Conservation (phyloP, 2,888 invertebrate genomes). For the Pseudeuparius sepicola region DNA sequence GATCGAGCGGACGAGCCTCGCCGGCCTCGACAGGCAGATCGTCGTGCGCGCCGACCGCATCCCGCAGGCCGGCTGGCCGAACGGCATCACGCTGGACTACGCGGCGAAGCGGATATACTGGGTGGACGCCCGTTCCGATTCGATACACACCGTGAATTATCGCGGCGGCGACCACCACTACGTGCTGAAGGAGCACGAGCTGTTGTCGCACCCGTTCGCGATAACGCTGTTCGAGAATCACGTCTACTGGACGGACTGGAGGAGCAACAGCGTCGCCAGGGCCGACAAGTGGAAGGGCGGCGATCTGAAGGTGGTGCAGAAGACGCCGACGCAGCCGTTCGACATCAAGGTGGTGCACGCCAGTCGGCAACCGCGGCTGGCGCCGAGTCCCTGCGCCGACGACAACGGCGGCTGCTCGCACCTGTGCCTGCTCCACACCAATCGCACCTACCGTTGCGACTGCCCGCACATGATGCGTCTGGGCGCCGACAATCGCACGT, state of each 20-base stretch:
- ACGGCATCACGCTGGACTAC: constrained; percentile 74
- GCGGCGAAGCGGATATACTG: constrained; percentile 60
- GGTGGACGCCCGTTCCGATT: constrained; percentile 81
- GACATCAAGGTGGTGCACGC: constrained; percentile 78
- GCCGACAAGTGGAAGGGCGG: constrained; percentile 83
- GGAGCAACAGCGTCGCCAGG: constrained; percentile 72
- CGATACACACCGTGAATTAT: constrained; percentile 76
- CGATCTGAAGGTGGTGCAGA: constrained; percentile 67
- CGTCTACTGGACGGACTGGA: constrained; percentile 94
- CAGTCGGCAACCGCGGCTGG: constrained; percentile 57
- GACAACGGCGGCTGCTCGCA: constrained; percentile 73
- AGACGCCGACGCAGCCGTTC: constrained; percentile 81
- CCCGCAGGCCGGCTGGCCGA: constrained; percentile 69
- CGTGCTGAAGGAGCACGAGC: constrained; percentile 58
- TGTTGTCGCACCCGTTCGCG: constrained; percentile 81
- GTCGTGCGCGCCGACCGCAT: constrained; percentile 38
- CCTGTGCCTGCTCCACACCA: constrained; percentile 63
- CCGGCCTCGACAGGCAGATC: constrained; percentile 57
- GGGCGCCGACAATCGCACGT: constrained; percentile 52
- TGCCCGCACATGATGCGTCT: constrained; percentile 84
- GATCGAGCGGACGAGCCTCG: constrained; percentile 73
- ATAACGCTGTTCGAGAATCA: constrained; percentile 76
- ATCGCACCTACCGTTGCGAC: constrained; percentile 58
- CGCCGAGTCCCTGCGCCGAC: constrained; percentile 54
- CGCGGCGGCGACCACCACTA: constrained; percentile 58